Base-by-base conservation (phyloP, 1,140 invertebrate species). In the Bombus picipes region DNA sequence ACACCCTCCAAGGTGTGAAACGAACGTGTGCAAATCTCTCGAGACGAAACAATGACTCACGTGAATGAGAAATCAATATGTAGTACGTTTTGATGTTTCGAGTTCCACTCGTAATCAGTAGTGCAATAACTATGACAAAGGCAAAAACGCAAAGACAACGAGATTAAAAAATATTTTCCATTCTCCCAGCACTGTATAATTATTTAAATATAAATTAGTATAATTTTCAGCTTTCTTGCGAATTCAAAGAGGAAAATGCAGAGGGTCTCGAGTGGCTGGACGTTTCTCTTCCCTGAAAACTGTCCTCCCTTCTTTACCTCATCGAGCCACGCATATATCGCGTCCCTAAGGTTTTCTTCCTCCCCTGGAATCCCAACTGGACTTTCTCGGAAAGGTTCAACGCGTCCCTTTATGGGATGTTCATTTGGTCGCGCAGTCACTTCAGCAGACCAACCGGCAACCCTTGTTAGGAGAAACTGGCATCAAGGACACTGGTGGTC, bases 391-490 rank as follows among this genome's bases (percentile, higher is more conserved):
- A 83, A 88, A 79, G 85, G 79, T 62, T 74, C 37, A 75, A 41
- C 83, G 74, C 57, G 76, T 83, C 80, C 43, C 87, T 88, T 88
- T 88, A 88, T 88, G 85, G 87, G 70, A 68, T 66, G 83, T 87
- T 86, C 87, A 82, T 86, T 66, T 66, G 84, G 80, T 76, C 75
- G 82, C 75, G 43, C 37, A 43, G 81, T 68, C 76, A 87, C 83
- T 84, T 88, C 82, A 84, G 77, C 72, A 39, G 75, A 80, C 57
- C 81, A 81, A 89, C 85, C 86, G 87, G 73, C 85, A 89, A 81
- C 86, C 90, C 91, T 92, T 93, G 90, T 93, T 92, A 91, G 91
- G 91, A 88, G 86, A 91, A 87, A 87, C 87, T 77, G 81, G 66
- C 91, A 85, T 88, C 90, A 92, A 92, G 91, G 90, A 88, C 88